Base-by-base conservation (phyloP, 2,113 vertebrate species). In the Chaetura pelagica region DNA sequence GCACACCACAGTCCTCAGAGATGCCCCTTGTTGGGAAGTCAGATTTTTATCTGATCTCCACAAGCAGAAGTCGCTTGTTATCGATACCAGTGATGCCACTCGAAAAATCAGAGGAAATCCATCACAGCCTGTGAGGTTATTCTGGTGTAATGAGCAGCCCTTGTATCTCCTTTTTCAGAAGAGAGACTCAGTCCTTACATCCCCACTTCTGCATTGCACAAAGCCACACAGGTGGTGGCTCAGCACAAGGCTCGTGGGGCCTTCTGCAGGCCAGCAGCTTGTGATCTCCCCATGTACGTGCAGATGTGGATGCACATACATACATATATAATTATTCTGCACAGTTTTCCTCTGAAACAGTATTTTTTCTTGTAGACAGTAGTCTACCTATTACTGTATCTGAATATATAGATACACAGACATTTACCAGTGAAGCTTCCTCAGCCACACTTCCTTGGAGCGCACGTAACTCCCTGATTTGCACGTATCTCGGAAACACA, bases 101-200 rank as follows among this genome's bases (percentile, higher is more conserved):
- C 3, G 1, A 94, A 87, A 93, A 82, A 82, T 75, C 84, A 75
- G 52, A 75, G 73, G 87, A 91, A 91, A 97, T 94, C 92, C 84
- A 87, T 89, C 87, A 89, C 3, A 2, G 78, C 69, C 74, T 3
- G 0, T 51, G 89, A 94, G 81, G 87, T 94, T 93, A 89, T 87
- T 78, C 34, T 72, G 57, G 57, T 91, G 81, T 84, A 89, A 94
- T 32, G 0, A 93, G 74, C 77, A 87, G 77, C 64, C 51, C 77
- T 87, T 38, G 52, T 67, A 84, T 32, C 89, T 95, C 91, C 93
- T 95, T 96, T 91, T 91, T 94, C 95, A 94, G 84, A 54, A 59
- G 64, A 1, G n/a, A 30, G 23, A 54, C 55, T 77, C 87, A 68
- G 64, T 69, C 77, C 48, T 59, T 58, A 75, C 22, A 8, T 62